These are phyloP conservation scores for Trichomalopsis sarcophagae DNA, from an alignment of 1,140 invertebrate genomes.

Conservation along the genomic window DNA sequence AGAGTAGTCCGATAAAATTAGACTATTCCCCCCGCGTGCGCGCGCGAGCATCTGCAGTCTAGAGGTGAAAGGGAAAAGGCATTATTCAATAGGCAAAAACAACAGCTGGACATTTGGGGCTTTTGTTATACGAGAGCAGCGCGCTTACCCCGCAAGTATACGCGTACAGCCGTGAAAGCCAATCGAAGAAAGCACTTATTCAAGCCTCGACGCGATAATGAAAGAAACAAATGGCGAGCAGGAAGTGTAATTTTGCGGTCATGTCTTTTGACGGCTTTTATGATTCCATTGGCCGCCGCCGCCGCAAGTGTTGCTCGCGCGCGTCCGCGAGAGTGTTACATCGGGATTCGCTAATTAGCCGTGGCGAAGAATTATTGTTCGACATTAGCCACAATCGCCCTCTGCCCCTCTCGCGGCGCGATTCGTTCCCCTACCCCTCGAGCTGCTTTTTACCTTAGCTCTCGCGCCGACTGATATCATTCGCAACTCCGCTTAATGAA, in stretches of 20 bases:
- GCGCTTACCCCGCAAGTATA: constrained; percentile 21
- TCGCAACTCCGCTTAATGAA: constrained; percentile 44
- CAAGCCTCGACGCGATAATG: constrained; percentile 50
- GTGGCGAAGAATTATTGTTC: constrained; percentile 55
- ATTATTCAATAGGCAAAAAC: constrained; percentile 33
- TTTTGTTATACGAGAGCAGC: constrained; percentile 9
- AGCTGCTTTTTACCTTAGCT: constrained; percentile 9
- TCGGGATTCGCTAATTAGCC: constrained; percentile 56
- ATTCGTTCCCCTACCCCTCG: constrained; percentile 2
- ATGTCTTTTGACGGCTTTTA: constrained; percentile 48
- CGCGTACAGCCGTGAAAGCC: constrained; percentile 19
- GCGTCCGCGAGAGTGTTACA: constrained; percentile 38
- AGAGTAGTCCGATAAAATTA: constrained; percentile 11
- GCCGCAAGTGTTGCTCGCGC: constrained; percentile 25
- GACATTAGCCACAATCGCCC: constrained; percentile 53
- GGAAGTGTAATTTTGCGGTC: constrained; percentile 53
- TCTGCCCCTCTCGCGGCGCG: neutral
- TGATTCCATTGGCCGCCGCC: constrained; percentile 34
- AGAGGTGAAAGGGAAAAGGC: constrained; percentile 14
- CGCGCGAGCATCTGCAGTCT: constrained; percentile 16
- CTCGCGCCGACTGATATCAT: constrained; percentile 37
- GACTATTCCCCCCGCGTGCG: too few relatives aligned
- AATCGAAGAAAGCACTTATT: constrained; percentile 53
- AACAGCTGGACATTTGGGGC: constrained; percentile 22
- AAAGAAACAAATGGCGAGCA: constrained; percentile 52